Evolutionary conservation across 2,797 vertebrate genomes (phyloP), one percentile per base, ranked within the genome.

Genomic region (Pseudomugil tenellus): DNA sequence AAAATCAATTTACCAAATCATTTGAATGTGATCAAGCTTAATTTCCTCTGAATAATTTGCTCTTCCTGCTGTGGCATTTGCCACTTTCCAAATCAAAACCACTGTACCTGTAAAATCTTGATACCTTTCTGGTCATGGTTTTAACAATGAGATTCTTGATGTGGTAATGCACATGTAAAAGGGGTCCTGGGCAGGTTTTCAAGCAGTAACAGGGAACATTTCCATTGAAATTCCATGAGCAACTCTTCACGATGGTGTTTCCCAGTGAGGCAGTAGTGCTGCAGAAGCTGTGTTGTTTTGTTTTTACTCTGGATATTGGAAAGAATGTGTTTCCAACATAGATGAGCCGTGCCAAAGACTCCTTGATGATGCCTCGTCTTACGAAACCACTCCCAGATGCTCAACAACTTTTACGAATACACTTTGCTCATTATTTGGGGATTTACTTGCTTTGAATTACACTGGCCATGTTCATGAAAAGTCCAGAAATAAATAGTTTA

Each of bases 261-360:
- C 92, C 90, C 92, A 90, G 80, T 78, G 81, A 87, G 89, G 76
- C 70, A 78, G 78, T 73, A 79, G 86, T 74, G 74, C 70, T 72
- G 74, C 84, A 35, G 62, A 78, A 85, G 77, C 76, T 84, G 81
- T 90, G 91, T 91, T 90, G 84, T 91, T 92, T 91, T 91, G 87
- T 90, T 94, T 90, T 91, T 92, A 89, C 92, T 89, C 92, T 89
- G 81, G 73, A 86, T 88, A 80, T 91, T 94, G 96, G 92, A 96
- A 97, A 93, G 94, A 96, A 90, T 94, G 94, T 75, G 90, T 96
- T 93, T 96, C 97, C 94, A 96, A 92, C 89, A 94, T 94, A 95
- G 87, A 94, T 90, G 25, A 91, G 91, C 80, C 90, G 91, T 75
- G 96, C 96, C 87, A 96, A 93, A 79, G 95, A 96, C 74, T 83